These are phyloP conservation scores for Sebastes trivittatus DNA, from an alignment of 2,797 vertebrate genomes.

Conservation along the genomic window DNA sequence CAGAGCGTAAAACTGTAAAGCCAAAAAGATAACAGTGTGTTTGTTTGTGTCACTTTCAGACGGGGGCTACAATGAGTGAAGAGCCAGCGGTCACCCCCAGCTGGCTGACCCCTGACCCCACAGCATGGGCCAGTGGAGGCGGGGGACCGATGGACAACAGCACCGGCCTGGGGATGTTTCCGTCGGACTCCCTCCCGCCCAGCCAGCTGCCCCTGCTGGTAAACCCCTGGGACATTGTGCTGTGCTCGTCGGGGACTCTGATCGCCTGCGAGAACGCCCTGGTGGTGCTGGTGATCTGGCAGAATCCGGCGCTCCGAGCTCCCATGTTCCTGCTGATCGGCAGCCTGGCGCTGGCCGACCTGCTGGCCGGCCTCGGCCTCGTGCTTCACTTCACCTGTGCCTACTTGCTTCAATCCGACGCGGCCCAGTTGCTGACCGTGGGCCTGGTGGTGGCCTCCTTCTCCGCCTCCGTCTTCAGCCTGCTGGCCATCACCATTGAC, in stretches of 20 bases:
- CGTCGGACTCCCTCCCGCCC: constrained; percentile 81
- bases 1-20: not conserved
- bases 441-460: constrained; percentile 98
- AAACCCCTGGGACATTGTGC: constrained; percentile 98
- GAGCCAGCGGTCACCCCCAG: constrained; percentile 89
- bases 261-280: constrained; percentile 98
- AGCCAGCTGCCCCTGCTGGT: constrained; percentile 86
- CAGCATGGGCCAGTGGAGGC: constrained; percentile 84
- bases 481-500: constrained; percentile 98
- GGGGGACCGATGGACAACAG: constrained; percentile 85
- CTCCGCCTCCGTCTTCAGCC: constrained; percentile 96
- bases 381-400: constrained; percentile 96
- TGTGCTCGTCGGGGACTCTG: constrained; percentile 96
- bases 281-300: constrained; percentile 98
- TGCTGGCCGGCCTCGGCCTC: constrained; percentile 94
- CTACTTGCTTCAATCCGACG: constrained; percentile 94
- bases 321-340: constrained; percentile 99
- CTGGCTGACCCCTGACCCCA: constrained; percentile 89
- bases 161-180: constrained; percentile 81
- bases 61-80: constrained; percentile 94
- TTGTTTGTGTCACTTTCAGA: constrained; percentile 67
- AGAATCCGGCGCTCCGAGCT: constrained; percentile 93
- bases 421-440: constrained; percentile 92
- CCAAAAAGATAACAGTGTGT: not conserved
- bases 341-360: constrained; percentile 96